Conservation (phyloP, 2,113 vertebrate species). For the Petrocephalus microphthalmus region DNA sequence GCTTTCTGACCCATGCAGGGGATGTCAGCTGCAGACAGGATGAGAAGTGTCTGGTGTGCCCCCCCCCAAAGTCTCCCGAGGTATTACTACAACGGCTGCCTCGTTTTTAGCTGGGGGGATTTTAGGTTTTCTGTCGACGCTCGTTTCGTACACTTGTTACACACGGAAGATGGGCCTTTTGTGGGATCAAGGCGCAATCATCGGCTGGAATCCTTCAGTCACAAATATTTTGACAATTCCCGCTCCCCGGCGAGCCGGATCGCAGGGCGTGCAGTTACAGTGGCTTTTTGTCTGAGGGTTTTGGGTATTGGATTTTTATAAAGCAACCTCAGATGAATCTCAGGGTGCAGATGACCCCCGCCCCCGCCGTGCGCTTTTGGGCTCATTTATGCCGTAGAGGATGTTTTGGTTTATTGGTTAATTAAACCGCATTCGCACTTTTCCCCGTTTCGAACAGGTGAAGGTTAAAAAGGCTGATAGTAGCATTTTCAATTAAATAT, state of each 20-base stretch:
- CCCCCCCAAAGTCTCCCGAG: conserved; percentile 73
- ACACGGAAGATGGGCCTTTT: conserved; percentile 71
- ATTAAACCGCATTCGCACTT: conserved; percentile 42
- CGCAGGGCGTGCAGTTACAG: conserved; percentile 32
- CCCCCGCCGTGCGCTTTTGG: conserved; percentile 15
- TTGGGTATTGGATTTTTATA: conserved; percentile 14
- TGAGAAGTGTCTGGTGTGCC: conserved; percentile 73
- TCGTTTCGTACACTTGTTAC: conserved; percentile 68
- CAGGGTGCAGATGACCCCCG: conserved; percentile 17
- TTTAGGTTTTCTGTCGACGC: conserved; percentile 70
- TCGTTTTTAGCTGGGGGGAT: conserved; percentile 72
- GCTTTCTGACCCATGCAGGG: conserved; percentile 65
- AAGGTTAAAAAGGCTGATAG: conserved; percentile 55
- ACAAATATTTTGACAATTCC: conserved; percentile 66
- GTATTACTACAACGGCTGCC: conserved; percentile 74
- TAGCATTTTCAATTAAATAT: conserved; percentile 45
- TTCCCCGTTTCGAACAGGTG: conserved; percentile 37
- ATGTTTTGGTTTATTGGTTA: conserved; percentile 50
- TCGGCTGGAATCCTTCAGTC: conserved; percentile 57
- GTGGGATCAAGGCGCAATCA: conserved; percentile 50
- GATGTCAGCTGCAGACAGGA: conserved; percentile 79
- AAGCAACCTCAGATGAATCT: conserved; percentile 32
- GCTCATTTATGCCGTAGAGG: conserved; percentile 38
- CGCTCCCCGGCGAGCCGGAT: conserved; percentile 48
- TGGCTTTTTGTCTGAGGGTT: conserved; percentile 16